These are phyloP conservation scores for Harpagifer antarcticus DNA, from an alignment of 2,797 vertebrate species.

Conservation along the genomic window DNA sequence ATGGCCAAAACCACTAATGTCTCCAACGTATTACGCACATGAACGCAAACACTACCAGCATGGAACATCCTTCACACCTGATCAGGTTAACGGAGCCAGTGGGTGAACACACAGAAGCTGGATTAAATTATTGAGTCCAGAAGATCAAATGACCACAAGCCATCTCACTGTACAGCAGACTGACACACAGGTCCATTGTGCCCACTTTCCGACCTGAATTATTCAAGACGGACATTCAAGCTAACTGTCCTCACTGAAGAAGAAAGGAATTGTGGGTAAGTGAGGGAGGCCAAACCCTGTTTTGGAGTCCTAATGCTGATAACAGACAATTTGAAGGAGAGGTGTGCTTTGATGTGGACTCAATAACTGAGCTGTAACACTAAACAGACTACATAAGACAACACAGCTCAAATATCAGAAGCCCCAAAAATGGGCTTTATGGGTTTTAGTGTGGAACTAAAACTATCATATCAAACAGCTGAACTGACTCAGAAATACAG, in stretches of 20 bases:
- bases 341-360: slow-evolving; percentile 26
- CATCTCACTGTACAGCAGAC: slow-evolving; percentile 52
- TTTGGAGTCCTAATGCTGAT: slow-evolving; percentile 17
- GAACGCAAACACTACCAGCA: slow-evolving; percentile 1
- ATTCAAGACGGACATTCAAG: slow-evolving; percentile 75
- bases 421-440: slow-evolving; percentile 10
- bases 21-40: neutral
- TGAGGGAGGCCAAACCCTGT: neutral
- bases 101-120: slow-evolving; percentile 33
- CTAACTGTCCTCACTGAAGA: slow-evolving; percentile 47
- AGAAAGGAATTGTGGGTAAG: slow-evolving; percentile 20
- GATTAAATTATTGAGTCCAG: slow-evolving; percentile 81
- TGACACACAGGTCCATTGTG: slow-evolving; percentile 62
- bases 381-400: slow-evolving; percentile 14
- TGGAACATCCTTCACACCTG: slow-evolving; percentile 51
- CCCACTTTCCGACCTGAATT: slow-evolving; percentile 86
- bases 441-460: slow-evolving; percentile 1
- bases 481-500: neutral
- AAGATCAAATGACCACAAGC: slow-evolving; percentile 74
- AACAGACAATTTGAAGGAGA: slow-evolving; percentile 18
- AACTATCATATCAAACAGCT: slow-evolving; percentile 9
- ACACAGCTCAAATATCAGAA: neutral
- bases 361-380: slow-evolving; percentile 10
- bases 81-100: slow-evolving; percentile 45
- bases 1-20: neutral